Evolutionary conservation across 1,140 invertebrate species (phyloP).

Genomic region (Lamellibrachia luymesi): DNA sequence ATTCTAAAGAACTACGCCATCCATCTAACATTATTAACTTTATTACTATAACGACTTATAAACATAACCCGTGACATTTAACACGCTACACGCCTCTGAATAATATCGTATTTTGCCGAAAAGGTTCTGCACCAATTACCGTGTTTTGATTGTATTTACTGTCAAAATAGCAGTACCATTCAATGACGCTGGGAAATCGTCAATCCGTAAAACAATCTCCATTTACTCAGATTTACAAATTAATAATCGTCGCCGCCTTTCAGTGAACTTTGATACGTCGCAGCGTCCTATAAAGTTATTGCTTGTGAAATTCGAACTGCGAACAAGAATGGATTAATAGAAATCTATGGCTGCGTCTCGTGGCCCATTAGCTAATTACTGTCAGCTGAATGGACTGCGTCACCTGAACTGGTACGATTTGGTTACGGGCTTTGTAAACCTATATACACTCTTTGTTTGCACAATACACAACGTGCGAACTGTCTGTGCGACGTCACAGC

Average conservation of each 20-base stretch:
- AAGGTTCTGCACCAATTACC: not conserved
- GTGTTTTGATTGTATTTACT: not conserved
- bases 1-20: no score
- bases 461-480: not conserved
- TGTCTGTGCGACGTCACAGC: not conserved
- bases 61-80: not conserved
- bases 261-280: not conserved
- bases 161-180: not conserved
- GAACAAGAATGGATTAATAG: not conserved
- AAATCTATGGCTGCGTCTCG: not conserved
- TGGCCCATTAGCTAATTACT: not conserved
- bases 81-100: not conserved
- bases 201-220: not conserved
- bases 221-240: not conserved
- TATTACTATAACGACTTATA: not conserved
- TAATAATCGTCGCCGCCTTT: not conserved
- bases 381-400: not conserved
- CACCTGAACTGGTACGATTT: not conserved
- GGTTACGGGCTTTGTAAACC: not conserved
- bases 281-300: not conserved
- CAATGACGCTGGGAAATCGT: not conserved
- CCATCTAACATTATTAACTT: no score
- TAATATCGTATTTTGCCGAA: not conserved
- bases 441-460: not conserved
- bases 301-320: not conserved